phyloP scores from a whole-genome alignment of 2,888 invertebrate species.

The Acleris emargana region DNA sequence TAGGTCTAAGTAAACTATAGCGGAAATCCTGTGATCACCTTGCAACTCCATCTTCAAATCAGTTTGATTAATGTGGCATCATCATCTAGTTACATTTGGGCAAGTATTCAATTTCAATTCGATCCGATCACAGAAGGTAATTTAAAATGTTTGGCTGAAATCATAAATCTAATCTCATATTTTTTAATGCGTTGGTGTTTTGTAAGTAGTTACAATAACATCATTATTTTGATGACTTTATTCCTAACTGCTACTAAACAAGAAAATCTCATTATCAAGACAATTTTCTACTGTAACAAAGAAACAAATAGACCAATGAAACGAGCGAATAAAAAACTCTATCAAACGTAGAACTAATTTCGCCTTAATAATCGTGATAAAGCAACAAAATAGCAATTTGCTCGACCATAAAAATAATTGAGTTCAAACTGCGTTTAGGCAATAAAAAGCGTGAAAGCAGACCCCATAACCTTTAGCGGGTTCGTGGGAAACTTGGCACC shows the following conservation, averaged over 20 bases:
- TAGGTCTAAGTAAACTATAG: no score
- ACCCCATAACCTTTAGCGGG: constrained; percentile 79
- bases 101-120: no score
- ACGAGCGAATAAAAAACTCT: constrained; percentile 61
- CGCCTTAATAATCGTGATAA: constrained; percentile 80
- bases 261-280: constrained; percentile 34
- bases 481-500: constrained; percentile 75
- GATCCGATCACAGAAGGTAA: no score
- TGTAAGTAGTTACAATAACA: no score
- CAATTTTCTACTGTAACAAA: constrained; percentile 35
- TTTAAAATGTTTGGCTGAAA: no score
- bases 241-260: neutral
- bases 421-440: constrained; percentile 82
- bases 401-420: constrained; percentile 82
- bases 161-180: no score
- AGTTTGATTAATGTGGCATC: no score
- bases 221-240: no score
- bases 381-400: constrained; percentile 83
- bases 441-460: constrained; percentile 82
- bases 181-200: no score
- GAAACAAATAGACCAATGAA: constrained; percentile 42
- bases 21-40: no score
- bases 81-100: no score
- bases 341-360: constrained; percentile 78
- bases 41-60: no score